Evolutionary conservation across 1,140 invertebrate genomes (phyloP), one percentile per base, ranked within the genome.

Genomic region (Zaprionus africanus): DNA sequence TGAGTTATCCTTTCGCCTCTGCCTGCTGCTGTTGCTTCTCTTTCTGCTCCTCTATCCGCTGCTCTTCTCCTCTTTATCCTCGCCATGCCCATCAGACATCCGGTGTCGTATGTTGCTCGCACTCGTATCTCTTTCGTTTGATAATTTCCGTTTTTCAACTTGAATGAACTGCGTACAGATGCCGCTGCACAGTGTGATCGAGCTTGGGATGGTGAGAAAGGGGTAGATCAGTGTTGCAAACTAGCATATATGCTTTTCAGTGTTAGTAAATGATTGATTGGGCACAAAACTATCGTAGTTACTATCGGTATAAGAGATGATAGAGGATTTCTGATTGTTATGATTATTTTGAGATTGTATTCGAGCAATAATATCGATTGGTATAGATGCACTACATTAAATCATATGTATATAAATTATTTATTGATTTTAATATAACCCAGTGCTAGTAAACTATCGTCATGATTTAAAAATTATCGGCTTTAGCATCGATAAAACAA

Each of bases 101-200:
- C 85, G 85, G 85, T 90, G 85, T 90, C 85, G 85, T 85, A 88
- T 88, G 85, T 88, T 81, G 66, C 65, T 58, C 65, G 62, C 49
- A 76, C 69, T 85, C 81, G 81, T 77, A 90, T 90, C 81, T 90
- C 79, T 79, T 82, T 80, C 79, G 79, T 90, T 87, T 90, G 81
- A 90, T 90, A 90, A 90, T 90, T 90, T 90, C 85, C 85, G 86
- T 90, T 90, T 90, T 90, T 88, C 75, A 76, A 76, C 70, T 79
- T 85, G 78, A 90, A 77, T 85, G 67, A 81, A 63, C 66, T 26
- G 38, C 5, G 6, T 12, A 61, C 70, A 76, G 82, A 74, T 69
- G 71, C 71, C 71, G 66, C 72, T 70, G 66, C 76, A 78, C 76
- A 70, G 31, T 78, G 71, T 2, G 24, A 7, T 7, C 7, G n/a